phyloP scores from a whole-genome alignment of 2,113 vertebrate species.

The Catharus fuscescens region DNA sequence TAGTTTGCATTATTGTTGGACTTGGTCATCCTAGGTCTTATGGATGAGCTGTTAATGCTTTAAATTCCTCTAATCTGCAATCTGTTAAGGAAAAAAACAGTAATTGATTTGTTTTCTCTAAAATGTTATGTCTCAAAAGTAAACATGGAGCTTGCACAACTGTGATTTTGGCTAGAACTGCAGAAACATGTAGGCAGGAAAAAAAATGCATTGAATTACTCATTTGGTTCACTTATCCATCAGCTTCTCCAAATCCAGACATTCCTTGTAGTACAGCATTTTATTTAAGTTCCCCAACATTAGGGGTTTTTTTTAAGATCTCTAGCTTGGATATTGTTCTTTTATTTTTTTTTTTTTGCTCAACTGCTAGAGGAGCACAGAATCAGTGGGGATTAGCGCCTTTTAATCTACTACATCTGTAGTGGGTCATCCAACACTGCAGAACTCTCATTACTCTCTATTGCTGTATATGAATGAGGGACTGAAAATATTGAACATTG shows the following conservation, averaged over 20 bases:
- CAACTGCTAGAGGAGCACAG: slow-evolving; percentile 51
- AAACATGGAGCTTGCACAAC: not conserved
- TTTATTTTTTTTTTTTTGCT: not conserved
- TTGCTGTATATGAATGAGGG: slow-evolving; percentile 66
- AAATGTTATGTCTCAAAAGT: slow-evolving; percentile 29
- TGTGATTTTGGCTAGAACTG: slow-evolving; percentile 27
- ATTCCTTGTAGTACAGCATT: slow-evolving; percentile 26
- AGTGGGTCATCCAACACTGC: slow-evolving; percentile 57
- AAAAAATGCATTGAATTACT: slow-evolving; percentile 40
- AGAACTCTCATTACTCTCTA: slow-evolving; percentile 56
- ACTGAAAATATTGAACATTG: slow-evolving; percentile 55
- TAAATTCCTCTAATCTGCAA: slow-evolving; percentile 31
- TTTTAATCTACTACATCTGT: slow-evolving; percentile 84
- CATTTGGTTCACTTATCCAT: slow-evolving; percentile 59
- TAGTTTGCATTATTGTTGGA: not conserved
- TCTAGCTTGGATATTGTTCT: slow-evolving; percentile 46
- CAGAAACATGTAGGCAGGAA: not conserved
- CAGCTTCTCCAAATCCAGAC: slow-evolving; percentile 73
- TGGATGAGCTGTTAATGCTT: not conserved
- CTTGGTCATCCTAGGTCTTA: not conserved
- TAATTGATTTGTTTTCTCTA: slow-evolving; percentile 30
- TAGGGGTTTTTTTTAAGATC: not conserved
- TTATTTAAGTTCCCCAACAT: not conserved
- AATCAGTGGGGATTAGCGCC: slow-evolving; percentile 77
- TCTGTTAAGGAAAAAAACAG: not conserved